A percentile compares a stretch with the other conserved stretches of the same genome.
Conservation (phyloP, 2,888 invertebrate species). For the Epirrhoe alternata region DNA sequence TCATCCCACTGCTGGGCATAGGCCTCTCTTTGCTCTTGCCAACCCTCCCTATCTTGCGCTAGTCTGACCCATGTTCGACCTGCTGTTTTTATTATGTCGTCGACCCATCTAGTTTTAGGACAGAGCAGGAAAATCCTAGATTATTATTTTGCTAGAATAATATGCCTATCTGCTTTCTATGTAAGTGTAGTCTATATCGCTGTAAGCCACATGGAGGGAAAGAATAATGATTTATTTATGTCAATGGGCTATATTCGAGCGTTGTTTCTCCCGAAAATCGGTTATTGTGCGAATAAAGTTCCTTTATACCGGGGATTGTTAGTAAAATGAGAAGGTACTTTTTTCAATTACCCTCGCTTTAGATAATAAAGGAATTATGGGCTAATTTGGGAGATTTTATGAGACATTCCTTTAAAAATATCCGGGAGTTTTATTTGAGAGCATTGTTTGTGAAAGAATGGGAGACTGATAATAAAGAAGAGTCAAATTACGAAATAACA, state of each 20-base stretch:
- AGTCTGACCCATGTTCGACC: too few species aligned
- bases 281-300: slow-evolving; percentile 82
- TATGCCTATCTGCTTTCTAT: slow-evolving; percentile 4
- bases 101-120: too few species aligned
- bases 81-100: too few species aligned
- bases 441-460: slow-evolving; percentile 42
- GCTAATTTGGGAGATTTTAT: slow-evolving; percentile 68
- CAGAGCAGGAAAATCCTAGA: too few species aligned
- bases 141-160: neutral
- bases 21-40: too few species aligned
- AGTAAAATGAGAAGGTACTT: slow-evolving; percentile 79
- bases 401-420: slow-evolving; percentile 51
- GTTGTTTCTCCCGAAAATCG: slow-evolving; percentile 79
- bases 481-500: slow-evolving; percentile 35
- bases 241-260: slow-evolving; percentile 76
- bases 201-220: slow-evolving; percentile 52
- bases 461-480: slow-evolving; percentile 30
- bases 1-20: too few species aligned
- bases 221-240: slow-evolving; percentile 84
- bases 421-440: slow-evolving; percentile 40
- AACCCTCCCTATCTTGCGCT: too few species aligned
- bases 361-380: slow-evolving; percentile 72
- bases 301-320: slow-evolving; percentile 72
- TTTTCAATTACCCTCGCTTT: slow-evolving; percentile 69
- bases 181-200: slow-evolving; percentile 25